phyloP scores from a whole-genome alignment of 2,113 vertebrate species.

The Melospiza melodia region DNA sequence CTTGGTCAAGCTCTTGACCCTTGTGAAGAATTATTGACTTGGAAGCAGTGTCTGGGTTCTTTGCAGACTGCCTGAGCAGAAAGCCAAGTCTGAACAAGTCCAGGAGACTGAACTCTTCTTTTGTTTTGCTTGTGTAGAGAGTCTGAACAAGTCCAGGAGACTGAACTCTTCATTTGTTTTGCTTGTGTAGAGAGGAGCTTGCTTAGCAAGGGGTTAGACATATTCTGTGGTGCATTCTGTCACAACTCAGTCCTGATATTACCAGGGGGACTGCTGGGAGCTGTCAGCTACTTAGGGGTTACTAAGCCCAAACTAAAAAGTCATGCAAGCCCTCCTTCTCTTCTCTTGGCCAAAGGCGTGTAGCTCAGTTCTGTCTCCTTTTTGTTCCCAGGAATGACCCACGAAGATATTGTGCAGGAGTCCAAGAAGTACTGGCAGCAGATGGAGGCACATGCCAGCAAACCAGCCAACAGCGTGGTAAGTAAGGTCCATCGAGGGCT shows the following conservation, averaged over 20 bases:
- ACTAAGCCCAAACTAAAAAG: not conserved
- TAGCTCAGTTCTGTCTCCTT: not conserved
- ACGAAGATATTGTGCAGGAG: slow-evolving; percentile 89
- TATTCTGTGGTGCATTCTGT: not conserved
- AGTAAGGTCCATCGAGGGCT: slow-evolving; percentile 44
- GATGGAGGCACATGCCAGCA: slow-evolving; percentile 76
- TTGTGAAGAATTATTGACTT: not conserved
- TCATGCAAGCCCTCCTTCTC: not conserved
- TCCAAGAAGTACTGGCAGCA: slow-evolving; percentile 85
- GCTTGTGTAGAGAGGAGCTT: not conserved
- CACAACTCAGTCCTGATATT: not conserved
- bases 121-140: not conserved
- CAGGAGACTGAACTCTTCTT: not conserved
- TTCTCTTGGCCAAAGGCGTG: not conserved
- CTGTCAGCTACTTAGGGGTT: not conserved
- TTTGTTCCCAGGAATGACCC: slow-evolving; percentile 81
- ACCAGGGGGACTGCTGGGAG: not conserved
- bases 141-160: not conserved
- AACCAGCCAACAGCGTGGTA: slow-evolving; percentile 80
- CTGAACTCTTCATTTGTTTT: not conserved
- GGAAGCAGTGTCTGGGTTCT: not conserved
- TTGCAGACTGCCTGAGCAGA: not conserved
- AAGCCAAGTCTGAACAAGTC: not conserved
- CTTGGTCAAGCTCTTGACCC: not conserved
- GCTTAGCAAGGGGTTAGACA: not conserved